These are phyloP conservation scores for Onychorhynchus coronatus DNA, from an alignment of 2,113 vertebrate genomes.

Conservation along the genomic window DNA sequence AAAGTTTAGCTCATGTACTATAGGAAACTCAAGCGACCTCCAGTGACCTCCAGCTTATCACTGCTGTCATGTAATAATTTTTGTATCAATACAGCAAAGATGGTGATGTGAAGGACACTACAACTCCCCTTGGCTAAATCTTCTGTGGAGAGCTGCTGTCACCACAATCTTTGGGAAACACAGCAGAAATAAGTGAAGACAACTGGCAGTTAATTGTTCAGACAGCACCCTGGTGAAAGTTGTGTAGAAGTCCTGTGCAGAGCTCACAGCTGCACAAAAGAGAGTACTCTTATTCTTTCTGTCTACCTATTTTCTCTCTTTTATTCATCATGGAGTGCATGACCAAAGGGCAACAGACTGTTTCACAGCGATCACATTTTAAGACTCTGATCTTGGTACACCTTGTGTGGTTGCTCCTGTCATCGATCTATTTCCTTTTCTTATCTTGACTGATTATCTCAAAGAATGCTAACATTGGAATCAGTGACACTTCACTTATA, in stretches of 20 bases:
- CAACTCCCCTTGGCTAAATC: neutral
- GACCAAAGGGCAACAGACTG: neutral
- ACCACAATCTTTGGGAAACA: neutral
- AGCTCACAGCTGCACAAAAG: neutral
- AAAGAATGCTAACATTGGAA: neutral
- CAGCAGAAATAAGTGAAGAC: neutral
- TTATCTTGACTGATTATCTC: neutral
- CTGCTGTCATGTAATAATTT: neutral
- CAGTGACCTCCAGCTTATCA: neutral
- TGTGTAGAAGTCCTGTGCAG: accelerated
- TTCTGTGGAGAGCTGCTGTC: neutral
- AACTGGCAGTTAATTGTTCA: neutral
- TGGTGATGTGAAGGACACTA: neutral
- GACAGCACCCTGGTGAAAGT: neutral
- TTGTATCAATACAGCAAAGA: neutral
- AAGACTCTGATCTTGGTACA: neutral
- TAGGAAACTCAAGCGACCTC: neutral
- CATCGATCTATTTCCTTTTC: neutral
- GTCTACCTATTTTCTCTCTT: neutral
- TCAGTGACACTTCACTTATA: neutral
- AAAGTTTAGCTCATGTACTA: neutral
- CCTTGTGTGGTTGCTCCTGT: neutral
- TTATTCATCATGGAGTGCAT: neutral
- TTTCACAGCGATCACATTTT: neutral
- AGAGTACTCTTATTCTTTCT: neutral